Percentiles rank a stretch among this genome's conserved stretches.
Conservation (phyloP, 1,140 invertebrate species). For the Formica exsecta region DNA sequence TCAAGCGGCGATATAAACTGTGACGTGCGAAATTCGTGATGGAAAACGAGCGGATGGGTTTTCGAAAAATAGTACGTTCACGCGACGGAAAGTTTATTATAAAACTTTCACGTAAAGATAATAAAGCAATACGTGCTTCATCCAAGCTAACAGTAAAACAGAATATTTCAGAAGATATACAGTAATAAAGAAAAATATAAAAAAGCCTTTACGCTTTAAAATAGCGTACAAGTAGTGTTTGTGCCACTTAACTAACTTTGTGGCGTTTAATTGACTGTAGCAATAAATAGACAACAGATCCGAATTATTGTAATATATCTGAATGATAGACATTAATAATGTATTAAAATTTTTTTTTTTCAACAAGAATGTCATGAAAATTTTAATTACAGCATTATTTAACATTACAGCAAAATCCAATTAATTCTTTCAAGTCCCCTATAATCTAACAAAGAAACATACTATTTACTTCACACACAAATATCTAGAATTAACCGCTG, state of each 20-base stretch:
- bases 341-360: conserved; percentile 1
- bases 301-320: no score
- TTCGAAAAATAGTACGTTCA: conserved; percentile 32
- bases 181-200: not conserved
- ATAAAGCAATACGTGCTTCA: conserved; percentile 16
- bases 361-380: not conserved
- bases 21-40: not conserved
- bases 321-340: not conserved
- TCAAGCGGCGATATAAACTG: conserved; percentile 22
- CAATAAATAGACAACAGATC: not conserved
- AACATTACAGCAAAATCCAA: conserved; percentile 4
- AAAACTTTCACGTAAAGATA: conserved; percentile 5
- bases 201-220: not conserved
- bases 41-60: conserved; percentile 1
- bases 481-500: conserved; percentile 22
- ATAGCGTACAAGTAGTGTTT: not conserved
- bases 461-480: conserved; percentile 20
- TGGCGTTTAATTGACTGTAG: not conserved
- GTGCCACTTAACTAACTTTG: not conserved
- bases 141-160: conserved; percentile 3
- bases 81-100: conserved; percentile 24
- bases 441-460: not conserved
- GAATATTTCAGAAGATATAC: not conserved
- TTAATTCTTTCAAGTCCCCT: not conserved
- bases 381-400: conserved; percentile 25